phyloP scores from a whole-genome alignment of 2,797 vertebrate species.

The Sebastes glaucus region DNA sequence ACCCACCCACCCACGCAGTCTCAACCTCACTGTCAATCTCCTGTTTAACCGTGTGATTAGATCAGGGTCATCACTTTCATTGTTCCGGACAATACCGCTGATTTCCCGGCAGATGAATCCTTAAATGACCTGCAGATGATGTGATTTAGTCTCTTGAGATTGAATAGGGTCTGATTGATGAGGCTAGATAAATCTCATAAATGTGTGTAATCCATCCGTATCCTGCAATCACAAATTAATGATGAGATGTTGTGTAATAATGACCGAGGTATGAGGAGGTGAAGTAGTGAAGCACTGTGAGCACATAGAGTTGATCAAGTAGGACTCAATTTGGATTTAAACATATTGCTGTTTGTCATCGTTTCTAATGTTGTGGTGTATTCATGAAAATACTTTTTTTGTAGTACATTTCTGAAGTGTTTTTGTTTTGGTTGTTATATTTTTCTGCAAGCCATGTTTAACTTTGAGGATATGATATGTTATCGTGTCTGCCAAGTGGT shows the following conservation, averaged over 20 bases:
- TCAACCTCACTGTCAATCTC: constrained; percentile 1
- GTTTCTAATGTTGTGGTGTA: neutral
- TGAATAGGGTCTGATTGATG: constrained; percentile 51
- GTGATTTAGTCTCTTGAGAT: constrained; percentile 23
- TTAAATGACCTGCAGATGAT: constrained; percentile 34
- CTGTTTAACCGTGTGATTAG: constrained; percentile 35
- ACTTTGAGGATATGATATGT: constrained; percentile 1
- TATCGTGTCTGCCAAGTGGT: neutral
- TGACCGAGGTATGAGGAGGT: neutral
- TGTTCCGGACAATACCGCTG: constrained; percentile 39
- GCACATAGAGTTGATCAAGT: neutral
- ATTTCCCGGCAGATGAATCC: constrained; percentile 43
- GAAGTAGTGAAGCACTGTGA: neutral
- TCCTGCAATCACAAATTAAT: constrained; percentile 26
- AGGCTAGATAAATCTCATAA: constrained; percentile 22
- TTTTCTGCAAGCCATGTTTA: constrained; percentile 12
- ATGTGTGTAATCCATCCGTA: constrained; percentile 37
- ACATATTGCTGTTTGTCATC: neutral
- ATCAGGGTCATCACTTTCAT: constrained; percentile 34
- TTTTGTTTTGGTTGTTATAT: neutral
- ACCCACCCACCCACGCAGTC: neutral
- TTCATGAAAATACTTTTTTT: neutral
- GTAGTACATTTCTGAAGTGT: neutral
- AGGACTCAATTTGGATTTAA: neutral
- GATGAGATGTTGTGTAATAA: constrained; percentile 37